Conservation (phyloP, 2,888 invertebrate species). For the Erebia epiphron region DNA sequence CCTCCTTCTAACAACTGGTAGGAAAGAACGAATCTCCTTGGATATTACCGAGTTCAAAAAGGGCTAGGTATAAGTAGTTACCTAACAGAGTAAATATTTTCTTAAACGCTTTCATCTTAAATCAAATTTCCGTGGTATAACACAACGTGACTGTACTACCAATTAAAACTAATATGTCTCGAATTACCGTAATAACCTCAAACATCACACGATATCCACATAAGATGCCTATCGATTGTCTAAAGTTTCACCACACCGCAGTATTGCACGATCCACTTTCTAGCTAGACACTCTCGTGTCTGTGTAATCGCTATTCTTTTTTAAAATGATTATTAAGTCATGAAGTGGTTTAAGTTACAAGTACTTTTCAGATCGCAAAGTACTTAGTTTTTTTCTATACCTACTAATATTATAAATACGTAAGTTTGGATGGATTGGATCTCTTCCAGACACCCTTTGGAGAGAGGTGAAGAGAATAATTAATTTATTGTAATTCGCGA, state of each 20-base stretch:
- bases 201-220: slow-evolving; percentile 47
- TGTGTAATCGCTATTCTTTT: neutral
- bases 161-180: slow-evolving; percentile 34
- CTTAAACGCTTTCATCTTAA: slow-evolving; percentile 5
- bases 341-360: neutral
- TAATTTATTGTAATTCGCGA: too few relatives aligned
- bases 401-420: too few relatives aligned
- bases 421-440: too few relatives aligned
- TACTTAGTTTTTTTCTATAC: neutral
- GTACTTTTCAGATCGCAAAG: neutral
- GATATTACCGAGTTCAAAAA: too few relatives aligned
- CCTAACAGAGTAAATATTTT: neutral
- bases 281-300: slow-evolving; percentile 46
- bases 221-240: slow-evolving; percentile 46
- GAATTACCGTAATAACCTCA: slow-evolving; percentile 50
- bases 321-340: neutral
- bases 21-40: too few relatives aligned
- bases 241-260: slow-evolving; percentile 55
- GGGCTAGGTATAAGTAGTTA: too few relatives aligned
- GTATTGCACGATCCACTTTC: slow-evolving; percentile 57
- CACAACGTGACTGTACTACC: slow-evolving; percentile 38
- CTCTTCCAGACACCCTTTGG: too few relatives aligned
- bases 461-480: too few relatives aligned
- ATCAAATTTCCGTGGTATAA: slow-evolving; percentile 26
- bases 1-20: too few relatives aligned